Conservation (phyloP, 2,888 invertebrate genomes). For the Drosophila yooni region DNA sequence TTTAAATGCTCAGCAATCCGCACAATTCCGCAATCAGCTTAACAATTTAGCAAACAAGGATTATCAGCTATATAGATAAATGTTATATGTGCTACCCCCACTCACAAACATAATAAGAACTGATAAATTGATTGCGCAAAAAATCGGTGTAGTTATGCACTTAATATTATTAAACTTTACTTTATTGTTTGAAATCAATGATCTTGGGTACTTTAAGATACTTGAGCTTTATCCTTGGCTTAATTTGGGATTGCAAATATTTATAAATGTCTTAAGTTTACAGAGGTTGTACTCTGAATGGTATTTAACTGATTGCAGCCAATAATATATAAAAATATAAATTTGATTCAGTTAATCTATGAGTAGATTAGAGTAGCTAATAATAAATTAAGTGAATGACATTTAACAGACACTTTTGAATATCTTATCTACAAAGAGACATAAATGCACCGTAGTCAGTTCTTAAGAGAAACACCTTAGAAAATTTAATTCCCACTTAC, state of each 20-base stretch:
- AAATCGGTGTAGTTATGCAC: neutral
- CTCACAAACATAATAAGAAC: neutral
- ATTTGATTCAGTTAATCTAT: neutral
- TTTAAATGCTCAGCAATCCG: slow-evolving; percentile 33
- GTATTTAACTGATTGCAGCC: neutral
- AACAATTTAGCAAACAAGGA: slow-evolving; percentile 11
- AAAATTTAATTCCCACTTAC: too few species aligned
- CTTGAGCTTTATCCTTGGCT: neutral
- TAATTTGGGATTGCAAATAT: neutral
- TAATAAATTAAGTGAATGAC: neutral
- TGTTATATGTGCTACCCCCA: slow-evolving; percentile 3
- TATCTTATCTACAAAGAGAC: neutral
- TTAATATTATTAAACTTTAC: neutral
- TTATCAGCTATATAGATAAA: slow-evolving; percentile 26
- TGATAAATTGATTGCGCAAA: slow-evolving; percentile 4
- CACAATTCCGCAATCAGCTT: slow-evolving; percentile 8
- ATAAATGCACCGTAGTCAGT: too few species aligned
- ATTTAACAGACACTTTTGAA: neutral
- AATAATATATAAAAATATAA: neutral
- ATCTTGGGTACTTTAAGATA: neutral
- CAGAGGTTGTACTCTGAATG: neutral
- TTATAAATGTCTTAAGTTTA: neutral
- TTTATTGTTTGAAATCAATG: neutral
- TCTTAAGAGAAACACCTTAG: neutral
- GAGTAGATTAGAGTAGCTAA: neutral